Conservation (phyloP, 2,797 vertebrate genomes). For the Helarctos malayanus region DNA sequence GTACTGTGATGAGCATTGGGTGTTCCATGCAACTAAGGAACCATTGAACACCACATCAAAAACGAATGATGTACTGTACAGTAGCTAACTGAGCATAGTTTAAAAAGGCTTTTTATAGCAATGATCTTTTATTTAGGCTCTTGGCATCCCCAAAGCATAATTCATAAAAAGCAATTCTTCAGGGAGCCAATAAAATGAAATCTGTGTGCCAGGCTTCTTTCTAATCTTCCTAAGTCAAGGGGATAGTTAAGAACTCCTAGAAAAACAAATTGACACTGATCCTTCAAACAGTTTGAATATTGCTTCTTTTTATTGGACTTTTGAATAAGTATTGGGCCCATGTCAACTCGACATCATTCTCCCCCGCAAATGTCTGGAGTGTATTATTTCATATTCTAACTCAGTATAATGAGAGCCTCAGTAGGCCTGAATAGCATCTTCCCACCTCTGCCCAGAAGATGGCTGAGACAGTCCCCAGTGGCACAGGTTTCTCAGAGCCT, state of each 20-base stretch:
- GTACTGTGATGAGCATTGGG: too few species aligned
- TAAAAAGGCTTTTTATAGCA: background rate
- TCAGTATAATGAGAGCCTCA: background rate
- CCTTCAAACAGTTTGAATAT: background rate
- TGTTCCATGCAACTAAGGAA: too few species aligned
- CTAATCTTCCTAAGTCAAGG: background rate
- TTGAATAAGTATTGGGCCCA: background rate
- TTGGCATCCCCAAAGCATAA: background rate
- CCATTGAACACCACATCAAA: too few species aligned
- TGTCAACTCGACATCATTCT: background rate
- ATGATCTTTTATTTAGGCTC: background rate
- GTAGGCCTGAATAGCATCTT: background rate
- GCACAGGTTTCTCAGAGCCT: background rate
- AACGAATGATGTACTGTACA: too few species aligned
- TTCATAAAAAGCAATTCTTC: background rate
- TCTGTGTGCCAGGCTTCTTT: background rate
- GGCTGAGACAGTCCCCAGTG: background rate
- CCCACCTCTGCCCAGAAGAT: background rate
- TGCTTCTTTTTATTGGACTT: slow-evolving; percentile 35
- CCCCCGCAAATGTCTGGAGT: background rate
- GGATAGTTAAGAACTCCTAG: background rate
- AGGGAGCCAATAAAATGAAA: background rate
- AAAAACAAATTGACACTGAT: background rate
- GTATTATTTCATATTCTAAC: background rate
- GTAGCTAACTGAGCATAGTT: too few species aligned